Evolutionary conservation across 2,113 vertebrate species (phyloP).

Genomic region (human): GRCh38 chr5:55933501-55934000

Average conservation of each 20-base stretch:
- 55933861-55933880: not conserved
- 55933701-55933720: not conserved
- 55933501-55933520: too few relatives aligned
- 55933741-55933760: not conserved
- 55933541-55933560: not conserved
- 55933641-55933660: not conserved
- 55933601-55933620: not conserved
- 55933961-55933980: not conserved
- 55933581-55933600: not conserved
- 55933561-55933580: not conserved
- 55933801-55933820: not conserved
- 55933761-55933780: not conserved
- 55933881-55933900: not conserved
- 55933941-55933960: not conserved
- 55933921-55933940: not conserved
- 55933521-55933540: rapidly evolving
- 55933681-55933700: not conserved
- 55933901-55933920: not conserved
- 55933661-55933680: not conserved
- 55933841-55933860: not conserved
- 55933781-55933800: not conserved
- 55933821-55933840: not conserved
- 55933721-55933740: not conserved
- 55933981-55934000: not conserved
- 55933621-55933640: not conserved